Conservation (phyloP, 2,888 invertebrate species). For the Scelioninae gen. 1 region DNA sequence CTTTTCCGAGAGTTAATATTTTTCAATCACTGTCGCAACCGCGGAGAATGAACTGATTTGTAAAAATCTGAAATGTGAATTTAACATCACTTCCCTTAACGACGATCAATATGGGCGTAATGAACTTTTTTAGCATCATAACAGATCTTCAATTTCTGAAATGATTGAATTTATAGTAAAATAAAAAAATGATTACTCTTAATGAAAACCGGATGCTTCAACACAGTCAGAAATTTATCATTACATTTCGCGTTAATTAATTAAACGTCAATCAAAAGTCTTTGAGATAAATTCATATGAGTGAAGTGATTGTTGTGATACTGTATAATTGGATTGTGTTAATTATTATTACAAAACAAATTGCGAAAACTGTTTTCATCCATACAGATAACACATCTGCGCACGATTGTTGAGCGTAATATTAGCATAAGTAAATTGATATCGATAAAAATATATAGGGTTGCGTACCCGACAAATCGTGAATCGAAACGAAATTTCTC, state of each 20-base stretch:
- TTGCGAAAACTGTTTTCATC: no score
- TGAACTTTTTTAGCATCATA: no score
- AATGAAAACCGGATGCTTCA: constrained; percentile 9
- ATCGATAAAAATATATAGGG: constrained; percentile 9
- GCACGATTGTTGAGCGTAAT: background rate
- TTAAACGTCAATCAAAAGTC: constrained; percentile 44
- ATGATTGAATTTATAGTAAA: no score
- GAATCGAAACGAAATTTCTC: constrained; percentile 32
- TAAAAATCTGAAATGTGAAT: no score
- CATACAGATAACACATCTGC: no score
- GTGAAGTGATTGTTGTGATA: constrained; percentile 36
- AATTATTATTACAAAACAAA: constrained; percentile 10
- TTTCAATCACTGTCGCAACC: no score
- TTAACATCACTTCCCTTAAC: no score
- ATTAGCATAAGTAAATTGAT: constrained; percentile 34
- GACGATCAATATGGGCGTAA: no score
- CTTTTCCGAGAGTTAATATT: no score
- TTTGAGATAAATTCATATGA: constrained; percentile 33
- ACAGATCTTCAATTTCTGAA: no score
- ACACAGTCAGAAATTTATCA: constrained; percentile 16
- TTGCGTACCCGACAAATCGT: constrained; percentile 22
- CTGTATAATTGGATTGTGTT: constrained; percentile 24
- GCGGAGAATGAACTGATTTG: no score
- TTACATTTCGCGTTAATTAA: constrained; percentile 44
- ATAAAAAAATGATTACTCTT: no score